phyloP scores from a whole-genome alignment of 2,888 invertebrate genomes.

The Alitta virens region DNA sequence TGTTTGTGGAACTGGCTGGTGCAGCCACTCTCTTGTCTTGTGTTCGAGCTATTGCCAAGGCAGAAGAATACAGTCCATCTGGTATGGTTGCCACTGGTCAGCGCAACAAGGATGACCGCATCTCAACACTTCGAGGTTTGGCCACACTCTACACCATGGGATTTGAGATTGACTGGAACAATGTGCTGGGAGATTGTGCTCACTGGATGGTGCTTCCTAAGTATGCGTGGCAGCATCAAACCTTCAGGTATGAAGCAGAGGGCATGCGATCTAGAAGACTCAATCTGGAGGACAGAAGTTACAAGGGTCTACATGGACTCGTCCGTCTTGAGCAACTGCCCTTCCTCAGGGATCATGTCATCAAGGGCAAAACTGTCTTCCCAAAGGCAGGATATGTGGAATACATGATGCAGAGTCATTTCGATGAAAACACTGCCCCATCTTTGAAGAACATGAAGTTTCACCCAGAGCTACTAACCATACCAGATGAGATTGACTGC shows the following conservation, averaged over 20 bases:
- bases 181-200: constrained; percentile 9
- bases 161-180: constrained; percentile 9
- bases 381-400: constrained; percentile 20
- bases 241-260: constrained; percentile 18
- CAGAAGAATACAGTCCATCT: background rate
- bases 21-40: constrained; percentile 18
- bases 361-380: constrained; percentile 16
- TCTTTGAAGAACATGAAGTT: constrained; percentile 9
- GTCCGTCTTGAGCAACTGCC: constrained; percentile 2
- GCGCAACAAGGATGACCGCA: constrained; percentile 6
- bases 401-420: constrained; percentile 1
- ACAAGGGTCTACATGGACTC: constrained; percentile 8
- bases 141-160: constrained; percentile 12
- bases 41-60: constrained; percentile 9
- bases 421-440: background rate
- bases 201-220: constrained; percentile 14
- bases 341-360: constrained; percentile 11
- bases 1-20: constrained; percentile 17
- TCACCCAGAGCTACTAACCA: background rate
- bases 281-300: constrained; percentile 6
- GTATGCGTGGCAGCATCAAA: constrained; percentile 20
- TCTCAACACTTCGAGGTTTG: constrained; percentile 10
- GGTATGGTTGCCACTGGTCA: constrained; percentile 10
- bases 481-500: background rate
- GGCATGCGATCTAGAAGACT: constrained; percentile 5